Evolutionary conservation across 2,113 vertebrate species (phyloP), one percentile per base, ranked within the genome.

Genomic region (Scomber japonicus): DNA sequence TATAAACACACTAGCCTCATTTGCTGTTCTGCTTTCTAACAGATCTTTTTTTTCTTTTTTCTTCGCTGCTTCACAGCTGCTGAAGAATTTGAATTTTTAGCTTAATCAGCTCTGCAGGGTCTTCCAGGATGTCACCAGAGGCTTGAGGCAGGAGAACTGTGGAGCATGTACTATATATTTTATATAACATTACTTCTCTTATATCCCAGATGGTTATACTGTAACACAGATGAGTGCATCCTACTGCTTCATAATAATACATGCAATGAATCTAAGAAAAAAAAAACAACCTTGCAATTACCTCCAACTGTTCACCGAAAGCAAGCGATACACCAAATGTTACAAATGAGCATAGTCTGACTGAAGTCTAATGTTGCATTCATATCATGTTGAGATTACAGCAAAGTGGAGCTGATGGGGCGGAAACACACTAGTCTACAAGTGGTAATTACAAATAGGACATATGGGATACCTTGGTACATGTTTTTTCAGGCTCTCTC

Each of bases 1-100:
- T 56, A 76, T 14, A 64, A 79, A 89, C 67, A 81, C 76, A 71
- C 59, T 64, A 75, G 35, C 66, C 62, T 75, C 80, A 67, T 83
- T 86, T 72, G 57, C 12, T 31, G 8, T 54, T 60, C 9, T 59
- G 27, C 3, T 27, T 27, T 71, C 56, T 53, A 74, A 49, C 69
- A 30, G 71, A 30, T 67, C 21, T 21, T 21, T 21, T 21, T 21
- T 67, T 45, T 45, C 49, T 35, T 62, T n/a, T 27, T 27, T 27
- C 24, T 27, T 27, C 24, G 24, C 24, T 27, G 24, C 15, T 17
- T 48, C 10, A 7, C 64, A 79, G 67, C 82, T 74, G 67, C 65
- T 73, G 46, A 31, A 15, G 44, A 61, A 61, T 50, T 53, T 4
- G 5, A 35, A 31, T 68, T 62, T 63, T 61, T 71, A 11, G 16